Evolutionary conservation across 1,140 invertebrate species (phyloP), one percentile per base, ranked within the genome.

Genomic region (Ridgeia piscesae): DNA sequence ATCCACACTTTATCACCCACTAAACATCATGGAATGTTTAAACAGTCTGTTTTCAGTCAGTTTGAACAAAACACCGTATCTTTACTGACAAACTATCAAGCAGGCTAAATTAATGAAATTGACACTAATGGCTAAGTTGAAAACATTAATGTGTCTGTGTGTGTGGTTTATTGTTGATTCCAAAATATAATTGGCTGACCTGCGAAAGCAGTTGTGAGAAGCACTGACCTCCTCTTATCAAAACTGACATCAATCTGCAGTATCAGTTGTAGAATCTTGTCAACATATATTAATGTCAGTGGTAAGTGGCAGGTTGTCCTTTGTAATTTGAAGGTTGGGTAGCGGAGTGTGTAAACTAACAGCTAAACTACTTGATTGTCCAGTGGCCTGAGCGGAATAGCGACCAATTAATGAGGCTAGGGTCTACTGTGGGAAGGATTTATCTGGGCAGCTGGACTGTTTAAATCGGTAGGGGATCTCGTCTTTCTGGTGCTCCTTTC

Each of bases 211-310:
- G 17, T 50, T 50, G 58, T 77, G 58, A 77, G 58, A 77, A 21
- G 58, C 58, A 21, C 27, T 77, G 58, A 77, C 58, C 58, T 27
- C 58, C 58, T 21, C 58, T 77, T 77, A 77, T 77, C 58, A 77
- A 77, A 77, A 77, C 58, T 0, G 58, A 77, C 58, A 77, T 77
- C 58, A 77, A 77, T 77, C 58, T 77, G 11, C 17, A 8, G 58
- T 77, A 77, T 77, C 58, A 77, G 58, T 77, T 77, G 58, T 77
- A 77, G 58, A 77, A 77, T 77, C 58, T 77, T 77, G 58, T 77
- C 58, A 6, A 77, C 58, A 77, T 77, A 77, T 77, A 77, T 77
- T 77, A 77, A 77, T 77, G 58, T 77, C 58, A 77, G 58, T 21
- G 58, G 11, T 77, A 77, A 77, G 4, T 77, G 58, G 58, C 58